A percentile compares a stretch with the other conserved stretches of the same genome.
Conservation (phyloP, 2,113 vertebrate species). For the Microcebus griseorufus region DNA sequence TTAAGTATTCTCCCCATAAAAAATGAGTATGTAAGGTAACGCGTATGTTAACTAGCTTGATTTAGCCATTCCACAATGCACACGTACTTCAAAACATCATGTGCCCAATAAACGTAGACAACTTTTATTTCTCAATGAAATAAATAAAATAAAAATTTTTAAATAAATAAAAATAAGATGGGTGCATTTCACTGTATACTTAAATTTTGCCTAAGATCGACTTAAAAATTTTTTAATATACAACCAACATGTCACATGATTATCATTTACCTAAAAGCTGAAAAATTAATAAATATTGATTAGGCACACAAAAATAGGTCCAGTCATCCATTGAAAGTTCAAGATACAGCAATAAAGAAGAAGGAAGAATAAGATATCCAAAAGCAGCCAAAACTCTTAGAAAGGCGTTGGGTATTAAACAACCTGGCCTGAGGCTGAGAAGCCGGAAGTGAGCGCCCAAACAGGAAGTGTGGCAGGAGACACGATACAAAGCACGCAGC, state of each 20-base stretch:
- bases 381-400: not conserved
- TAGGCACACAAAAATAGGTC: not conserved
- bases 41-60: not conserved
- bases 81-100: not conserved
- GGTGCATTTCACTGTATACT: not conserved
- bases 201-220: not conserved
- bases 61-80: not conserved
- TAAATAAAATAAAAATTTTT: not conserved
- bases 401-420: not conserved
- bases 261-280: not conserved
- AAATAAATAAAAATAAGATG: not conserved
- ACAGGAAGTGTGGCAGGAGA: not conserved
- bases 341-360: not conserved
- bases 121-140: not conserved
- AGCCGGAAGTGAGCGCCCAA: rapidly evolving
- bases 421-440: rapidly evolving
- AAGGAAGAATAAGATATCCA: not conserved
- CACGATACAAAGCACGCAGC: rapidly evolving
- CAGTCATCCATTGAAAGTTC: not conserved
- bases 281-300: not conserved
- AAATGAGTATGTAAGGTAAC: not conserved
- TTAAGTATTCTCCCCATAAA: not conserved
- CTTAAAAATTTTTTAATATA: not conserved
- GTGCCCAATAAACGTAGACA: not conserved
- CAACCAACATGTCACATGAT: not conserved